phyloP scores from a whole-genome alignment of 1,140 invertebrate genomes.

The Dendrolimus kikuchii region DNA sequence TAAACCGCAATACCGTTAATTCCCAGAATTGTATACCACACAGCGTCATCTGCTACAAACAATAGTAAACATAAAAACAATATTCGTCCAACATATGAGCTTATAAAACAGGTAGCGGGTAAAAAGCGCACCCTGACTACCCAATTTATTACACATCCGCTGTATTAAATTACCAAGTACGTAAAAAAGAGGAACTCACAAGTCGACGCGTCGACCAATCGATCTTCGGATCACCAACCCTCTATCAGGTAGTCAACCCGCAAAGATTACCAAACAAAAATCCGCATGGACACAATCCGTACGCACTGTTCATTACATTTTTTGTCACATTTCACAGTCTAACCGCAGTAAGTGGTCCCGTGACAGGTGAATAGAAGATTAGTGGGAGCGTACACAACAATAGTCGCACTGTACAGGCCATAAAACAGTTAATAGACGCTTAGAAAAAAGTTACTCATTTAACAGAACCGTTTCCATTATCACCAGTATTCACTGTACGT shows the following conservation, averaged over 20 bases:
- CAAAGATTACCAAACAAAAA: slow-evolving; percentile 56
- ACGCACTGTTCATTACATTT: slow-evolving; percentile 49
- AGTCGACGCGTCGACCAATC: slow-evolving; percentile 45
- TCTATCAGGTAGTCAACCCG: slow-evolving; percentile 58
- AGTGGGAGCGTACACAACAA: slow-evolving; percentile 59
- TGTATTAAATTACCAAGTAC: slow-evolving; percentile 58
- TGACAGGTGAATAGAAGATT: slow-evolving; percentile 64
- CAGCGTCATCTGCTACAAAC: slow-evolving; percentile 23
- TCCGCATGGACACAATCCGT: slow-evolving; percentile 33
- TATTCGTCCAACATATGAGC: slow-evolving; percentile 36
- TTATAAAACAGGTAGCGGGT: slow-evolving; percentile 62
- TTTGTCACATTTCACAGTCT: slow-evolving; percentile 68
- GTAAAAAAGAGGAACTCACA: slow-evolving; percentile 56
- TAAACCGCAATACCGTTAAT: slow-evolving; percentile 40
- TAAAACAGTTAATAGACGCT: slow-evolving; percentile 57
- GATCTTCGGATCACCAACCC: slow-evolving; percentile 35
- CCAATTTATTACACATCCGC: slow-evolving; percentile 68
- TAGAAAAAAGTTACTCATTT: slow-evolving; percentile 31
- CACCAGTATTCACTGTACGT: slow-evolving; percentile 21
- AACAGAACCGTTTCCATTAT: slow-evolving; percentile 14
- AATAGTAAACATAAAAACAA: slow-evolving; percentile 30
- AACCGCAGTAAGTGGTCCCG: slow-evolving; percentile 44
- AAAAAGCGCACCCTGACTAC: slow-evolving; percentile 55
- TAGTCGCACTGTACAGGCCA: slow-evolving; percentile 54
- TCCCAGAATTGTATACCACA: slow-evolving; percentile 40